Conservation (phyloP, 2,888 invertebrate species). For the Chymomyza amoena region DNA sequence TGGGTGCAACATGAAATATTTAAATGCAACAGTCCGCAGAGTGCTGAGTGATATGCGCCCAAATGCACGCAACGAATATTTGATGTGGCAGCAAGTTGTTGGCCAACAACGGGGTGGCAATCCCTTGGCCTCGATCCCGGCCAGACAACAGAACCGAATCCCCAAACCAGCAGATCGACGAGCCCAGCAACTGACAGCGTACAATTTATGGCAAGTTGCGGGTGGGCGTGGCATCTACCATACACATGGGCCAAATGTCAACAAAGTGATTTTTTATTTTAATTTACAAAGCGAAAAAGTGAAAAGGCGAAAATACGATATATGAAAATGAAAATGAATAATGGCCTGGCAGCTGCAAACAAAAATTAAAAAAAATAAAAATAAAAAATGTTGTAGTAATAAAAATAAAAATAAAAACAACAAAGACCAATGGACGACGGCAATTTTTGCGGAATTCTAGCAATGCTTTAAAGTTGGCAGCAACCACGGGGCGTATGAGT, state of each 20-base stretch:
- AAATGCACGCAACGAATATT: conserved; percentile 2
- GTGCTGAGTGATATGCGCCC: conserved; percentile 15
- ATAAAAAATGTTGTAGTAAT: too few species aligned
- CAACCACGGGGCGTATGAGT: conserved; percentile 18
- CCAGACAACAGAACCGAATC: not conserved
- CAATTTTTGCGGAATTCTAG: not conserved
- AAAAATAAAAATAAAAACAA: not conserved
- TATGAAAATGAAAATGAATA: conserved; percentile 42
- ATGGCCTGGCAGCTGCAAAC: conserved; percentile 51
- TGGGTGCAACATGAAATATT: conserved; percentile 13
- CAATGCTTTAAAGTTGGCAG: not conserved
- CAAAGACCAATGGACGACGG: not conserved
- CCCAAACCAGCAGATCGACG: not conserved
- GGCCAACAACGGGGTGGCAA: conserved; percentile 6
- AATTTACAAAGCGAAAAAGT: conserved; percentile 38
- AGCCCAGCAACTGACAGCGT: conserved; percentile 18
- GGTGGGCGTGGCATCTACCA: not conserved
- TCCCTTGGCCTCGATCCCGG: conserved; percentile 27
- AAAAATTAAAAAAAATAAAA: not conserved
- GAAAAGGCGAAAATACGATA: conserved; percentile 25
- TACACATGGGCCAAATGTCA: conserved; percentile 46
- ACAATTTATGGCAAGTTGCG: conserved; percentile 41
- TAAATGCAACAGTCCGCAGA: conserved; percentile 7
- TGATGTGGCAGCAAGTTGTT: conserved; percentile 10
- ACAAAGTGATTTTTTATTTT: conserved; percentile 60